Evolutionary conservation across 2,113 vertebrate species (phyloP), one percentile per base, ranked within the genome.

Genomic region (Carlito syrichta): DNA sequence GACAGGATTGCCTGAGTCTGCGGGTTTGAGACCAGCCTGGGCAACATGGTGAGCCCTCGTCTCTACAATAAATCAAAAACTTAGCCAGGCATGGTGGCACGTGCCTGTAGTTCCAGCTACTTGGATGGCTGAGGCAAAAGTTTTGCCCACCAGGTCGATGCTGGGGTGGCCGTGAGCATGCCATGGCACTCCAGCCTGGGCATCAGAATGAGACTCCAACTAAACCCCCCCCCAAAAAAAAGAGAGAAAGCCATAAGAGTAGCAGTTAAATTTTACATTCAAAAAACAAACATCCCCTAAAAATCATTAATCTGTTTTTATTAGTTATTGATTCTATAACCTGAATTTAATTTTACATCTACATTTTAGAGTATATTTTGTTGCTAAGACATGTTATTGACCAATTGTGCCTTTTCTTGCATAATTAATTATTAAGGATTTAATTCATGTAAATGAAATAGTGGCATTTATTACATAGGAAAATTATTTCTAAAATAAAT

Each of bases 301-400:
- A 45, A 17, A 63, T 91, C 32, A 73, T 74, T 25, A 56, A 87
- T 32, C 50, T 78, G 3, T 66, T 95, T 86, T 77, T 91, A 22
- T 90, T 69, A 27, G 45, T 6, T 81, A 92, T 81, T 95, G 9
- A 86, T 56, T 92, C 38, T 82, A 35, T 63, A 66, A 40, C 19
- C 10, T 69, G 23, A 13, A 43, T 81, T 95, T 95, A 92, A 88
- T 68, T 88, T 95, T 14, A 95, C 82, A 76, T 56, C 17, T 74
- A 40, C 17, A 73, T 87, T 83, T 58, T 58, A 76, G 23, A 56
- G 38, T 38, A 78, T 25, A n/a, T 48, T 86, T 77, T 86, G 40
- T 38, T 77, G 50, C 62, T 54, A 60, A 78, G 38, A 78, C 20
- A 52, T 30, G 23, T 81, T 87, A 66, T 74, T 87, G 56, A 16